Evolutionary conservation across 2,113 vertebrate species (phyloP).

Genomic region (Lophura nycthemera): DNA sequence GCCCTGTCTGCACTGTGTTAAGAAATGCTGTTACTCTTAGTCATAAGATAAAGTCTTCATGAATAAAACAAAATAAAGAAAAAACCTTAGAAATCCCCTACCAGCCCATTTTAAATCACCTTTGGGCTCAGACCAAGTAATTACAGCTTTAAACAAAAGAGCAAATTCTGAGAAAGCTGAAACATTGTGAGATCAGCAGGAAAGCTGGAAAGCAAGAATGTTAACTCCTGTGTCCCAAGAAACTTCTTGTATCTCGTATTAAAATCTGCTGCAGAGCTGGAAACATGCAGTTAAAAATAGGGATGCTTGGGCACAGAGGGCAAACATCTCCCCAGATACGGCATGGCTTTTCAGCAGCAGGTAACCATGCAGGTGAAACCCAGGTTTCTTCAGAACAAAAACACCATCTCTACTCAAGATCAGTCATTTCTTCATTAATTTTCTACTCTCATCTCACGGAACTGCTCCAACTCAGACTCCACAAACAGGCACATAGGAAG

Average conservation of each 20-base stretch:
- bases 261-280: neutral
- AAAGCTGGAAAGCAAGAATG: neutral
- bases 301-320: neutral
- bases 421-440: neutral
- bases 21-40: neutral
- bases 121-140: constrained; percentile 41
- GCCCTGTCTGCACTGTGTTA: neutral
- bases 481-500: neutral
- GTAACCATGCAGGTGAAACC: neutral
- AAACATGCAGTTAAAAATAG: neutral
- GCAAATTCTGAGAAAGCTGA: constrained; percentile 44
- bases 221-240: neutral
- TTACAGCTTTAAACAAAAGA: constrained; percentile 45
- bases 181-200: neutral
- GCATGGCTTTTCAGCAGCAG: neutral
- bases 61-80: neutral
- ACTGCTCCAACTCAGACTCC: neutral
- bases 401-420: neutral
- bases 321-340: neutral
- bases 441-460: constrained; percentile 1
- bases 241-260: neutral
- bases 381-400: neutral
- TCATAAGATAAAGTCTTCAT: neutral
- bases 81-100: constrained; percentile 1
- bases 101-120: constrained; percentile 9